Evolutionary conservation across 2,113 vertebrate genomes (phyloP), one percentile per base, ranked within the genome.

Genomic region (Leiothrix lutea): DNA sequence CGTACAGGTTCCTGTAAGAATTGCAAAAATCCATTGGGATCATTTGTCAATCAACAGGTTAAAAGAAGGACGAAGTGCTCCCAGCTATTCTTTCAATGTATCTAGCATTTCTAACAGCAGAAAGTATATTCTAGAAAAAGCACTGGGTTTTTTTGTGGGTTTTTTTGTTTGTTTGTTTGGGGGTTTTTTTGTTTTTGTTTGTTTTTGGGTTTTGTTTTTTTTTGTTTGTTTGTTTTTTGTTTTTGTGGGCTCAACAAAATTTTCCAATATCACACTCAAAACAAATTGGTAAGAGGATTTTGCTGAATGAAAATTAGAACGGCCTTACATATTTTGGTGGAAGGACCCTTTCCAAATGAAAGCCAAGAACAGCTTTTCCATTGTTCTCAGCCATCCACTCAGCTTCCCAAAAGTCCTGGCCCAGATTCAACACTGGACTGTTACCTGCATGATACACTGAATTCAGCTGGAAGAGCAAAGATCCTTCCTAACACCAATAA

Each of bases 341-440:
- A 82, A 80, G 13, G 44, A 57, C 31, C 28, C 35, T 53, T 86
- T 56, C 44, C 70, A 90, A 80, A 36, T 18, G 36, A 44, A 36
- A 83, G 33, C 62, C 45, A 67, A 57, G 40, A 82, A 20, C 24
- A 72, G 40, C 14, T 90, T 90, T 88, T 60, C 79, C 4, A 1
- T 38, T 64, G 36, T 15, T 60, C n/a, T 72, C 70, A 82, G 26
- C 29, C 4, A 5, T 50, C 16, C 64, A 45, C 38, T 48, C 53
- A 15, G 31, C 67, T 86, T 79, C 66, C 61, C 71, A 10, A 56
- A 58, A 75, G n/a, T 80, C 58, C 62, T 80, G n/a, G 35, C 31
- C 62, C 67, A 56, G 56, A 50, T 38, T 14, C 0, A 0, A 38
- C 16, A 14, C 36, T 65, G 40, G 25, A 40, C 78, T 16, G 9